Evolutionary conservation across 1,140 invertebrate genomes (phyloP), one percentile per base, ranked within the genome.

Genomic region (Drosophila grimshawi): DNA sequence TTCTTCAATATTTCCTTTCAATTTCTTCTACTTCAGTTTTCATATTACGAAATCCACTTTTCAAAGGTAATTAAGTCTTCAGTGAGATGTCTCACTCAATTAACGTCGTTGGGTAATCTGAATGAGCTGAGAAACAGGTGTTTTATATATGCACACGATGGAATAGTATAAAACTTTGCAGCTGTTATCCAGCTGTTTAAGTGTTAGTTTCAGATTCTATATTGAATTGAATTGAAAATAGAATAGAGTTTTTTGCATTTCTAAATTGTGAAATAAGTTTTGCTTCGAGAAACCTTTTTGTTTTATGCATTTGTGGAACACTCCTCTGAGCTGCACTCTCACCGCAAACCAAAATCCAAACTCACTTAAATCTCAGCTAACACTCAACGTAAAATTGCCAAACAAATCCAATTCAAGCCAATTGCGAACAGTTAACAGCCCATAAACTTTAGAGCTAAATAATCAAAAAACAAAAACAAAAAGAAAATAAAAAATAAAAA

Each of bases 51-150:
- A 63, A 52, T 45, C 6, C 3, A 10, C 11, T 35, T 33, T 0
- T 49, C 19, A 10, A 33, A 45, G 8, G 19, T 55, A 35, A 55
- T 43, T 8, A 43, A n/a, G 19, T 55, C 5, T 55, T 39, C 11
- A 27, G 19, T 39, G 1, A 11, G 30, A 7, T 48, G 46, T 8
- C 19, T 19, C 33, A 3, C 5, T 45, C 7, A 32, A 48, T 29
- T 8, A 33, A 6, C 27, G 29, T 29, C 11, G 5, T 19, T 4
- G 3, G 19, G 51, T 46, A 37, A 66, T 7, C 3, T 49, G 53
- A 57, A 3, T 2, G n/a, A 66, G n/a, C 19, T 59, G 64, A 37
- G 64, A 66, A 66, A 59, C 53, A 66, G 27, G 43, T 66, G 64
- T 35, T 41, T 37, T 5, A 1, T 32, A 35, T 33, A 3, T 52